Conservation (phyloP, 2,888 invertebrate species). For the Cephus sareptanus region DNA sequence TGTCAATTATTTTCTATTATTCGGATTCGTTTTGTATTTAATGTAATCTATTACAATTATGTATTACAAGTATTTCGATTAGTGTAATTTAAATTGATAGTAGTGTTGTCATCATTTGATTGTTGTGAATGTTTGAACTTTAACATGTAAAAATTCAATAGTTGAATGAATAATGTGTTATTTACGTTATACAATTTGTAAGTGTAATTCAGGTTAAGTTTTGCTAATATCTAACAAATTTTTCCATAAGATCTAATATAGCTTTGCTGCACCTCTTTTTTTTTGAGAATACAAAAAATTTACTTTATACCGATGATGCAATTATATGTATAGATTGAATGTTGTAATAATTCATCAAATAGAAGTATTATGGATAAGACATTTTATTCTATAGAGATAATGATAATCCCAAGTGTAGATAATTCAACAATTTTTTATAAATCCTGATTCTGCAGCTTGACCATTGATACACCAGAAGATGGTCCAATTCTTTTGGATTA, state of each 20-base stretch:
- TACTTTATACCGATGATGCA: neutral
- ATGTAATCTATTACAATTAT: no score
- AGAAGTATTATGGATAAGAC: constrained; percentile 9
- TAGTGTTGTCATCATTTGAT: neutral
- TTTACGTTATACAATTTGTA: neutral
- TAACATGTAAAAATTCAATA: neutral
- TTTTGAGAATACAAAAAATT: neutral
- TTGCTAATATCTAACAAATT: neutral
- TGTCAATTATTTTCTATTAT: neutral
- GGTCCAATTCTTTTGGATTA: constrained; percentile 95
- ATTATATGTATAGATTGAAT: neutral
- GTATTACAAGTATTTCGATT: neutral
- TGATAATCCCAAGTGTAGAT: neutral
- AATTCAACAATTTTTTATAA: neutral
- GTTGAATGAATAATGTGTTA: neutral
- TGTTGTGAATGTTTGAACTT: neutral
- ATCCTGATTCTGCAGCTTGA: constrained; percentile 70
- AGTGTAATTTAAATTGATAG: neutral
- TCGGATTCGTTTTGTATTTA: no score
- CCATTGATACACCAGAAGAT: constrained; percentile 82
- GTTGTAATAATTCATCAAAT: neutral
- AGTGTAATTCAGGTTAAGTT: neutral
- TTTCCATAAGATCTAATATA: neutral
- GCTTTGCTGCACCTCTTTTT: neutral
- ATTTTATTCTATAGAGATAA: neutral